Evolutionary conservation across 2,888 invertebrate species (phyloP).

Genomic region (Aplocera efformata): DNA sequence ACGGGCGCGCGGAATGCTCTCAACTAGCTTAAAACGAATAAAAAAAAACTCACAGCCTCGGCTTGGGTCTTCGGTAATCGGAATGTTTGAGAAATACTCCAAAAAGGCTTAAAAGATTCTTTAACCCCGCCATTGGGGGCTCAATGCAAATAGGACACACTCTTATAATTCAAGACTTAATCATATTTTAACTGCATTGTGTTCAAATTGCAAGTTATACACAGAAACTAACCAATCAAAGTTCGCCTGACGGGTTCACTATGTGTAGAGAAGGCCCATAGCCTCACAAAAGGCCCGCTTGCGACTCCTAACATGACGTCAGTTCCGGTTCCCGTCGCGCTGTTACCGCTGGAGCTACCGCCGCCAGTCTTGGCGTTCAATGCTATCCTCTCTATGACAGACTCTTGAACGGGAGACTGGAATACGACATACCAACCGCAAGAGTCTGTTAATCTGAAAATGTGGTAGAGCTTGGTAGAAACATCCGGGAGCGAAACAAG

Average conservation of each 20-base stretch:
- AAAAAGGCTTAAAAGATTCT: no score
- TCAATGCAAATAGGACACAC: no score
- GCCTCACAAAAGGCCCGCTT: constrained; percentile 65
- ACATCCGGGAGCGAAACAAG: no score
- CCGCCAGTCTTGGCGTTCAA: constrained; percentile 85
- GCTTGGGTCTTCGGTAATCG: no score
- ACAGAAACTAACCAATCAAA: constrained; percentile 66
- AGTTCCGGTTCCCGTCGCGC: constrained; percentile 58
- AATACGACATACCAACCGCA: constrained; percentile 98
- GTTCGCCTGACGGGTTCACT: constrained; percentile 73
- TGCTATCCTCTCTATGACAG: constrained; percentile 94
- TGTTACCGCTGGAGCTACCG: constrained; percentile 55
- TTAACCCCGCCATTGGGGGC: no score
- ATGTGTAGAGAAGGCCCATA: constrained; percentile 76
- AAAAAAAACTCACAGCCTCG: neutral
- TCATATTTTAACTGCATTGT: no score
- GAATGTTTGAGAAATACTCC: no score
- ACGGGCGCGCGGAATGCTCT: no score
- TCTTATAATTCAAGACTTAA: no score
- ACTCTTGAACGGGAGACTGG: constrained; percentile 94
- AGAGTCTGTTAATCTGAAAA: constrained; percentile 91
- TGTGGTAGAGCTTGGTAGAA: no score
- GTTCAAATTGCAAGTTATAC: neutral
- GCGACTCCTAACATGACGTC: constrained; percentile 76
- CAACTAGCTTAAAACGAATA: neutral